Evolutionary conservation across 2,888 invertebrate genomes (phyloP), one percentile per base, ranked within the genome.

Genomic region (Dascillus cervinus): DNA sequence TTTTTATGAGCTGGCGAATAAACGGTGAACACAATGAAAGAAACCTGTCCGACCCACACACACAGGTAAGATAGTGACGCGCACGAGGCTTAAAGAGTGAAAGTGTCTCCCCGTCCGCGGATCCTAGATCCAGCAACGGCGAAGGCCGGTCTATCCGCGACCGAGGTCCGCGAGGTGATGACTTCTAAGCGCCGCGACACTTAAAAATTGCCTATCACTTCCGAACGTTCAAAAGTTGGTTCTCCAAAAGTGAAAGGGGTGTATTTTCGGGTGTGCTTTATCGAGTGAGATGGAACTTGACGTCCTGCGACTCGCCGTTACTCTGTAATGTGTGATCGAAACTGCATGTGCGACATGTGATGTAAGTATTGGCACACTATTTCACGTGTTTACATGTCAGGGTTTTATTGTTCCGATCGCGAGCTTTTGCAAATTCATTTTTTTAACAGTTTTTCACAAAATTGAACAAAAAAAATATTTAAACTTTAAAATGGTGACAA

Each of bases 371-470:
- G 44, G 42, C 45, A 47, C 37, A 46, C 40, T 32, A 41, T 41
- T n/a, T 50, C 48, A 42, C 50, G 47, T 48, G 49, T 49, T 43
- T 43, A 34, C 43, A 46, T 48, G 43, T 50, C 46, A 48, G 43
- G 50, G 47, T 37, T 40, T 37, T 38, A 31, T 36, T 44, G 39
- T 39, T 44, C 30, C 33, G n/a, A n/a, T n/a, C n/a, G 39, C 39
- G 35, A 32, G 39, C 41, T 41, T 35, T 38, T 35, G 39, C 31
- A 34, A 37, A n/a, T n/a, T n/a, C n/a, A n/a, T n/a, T n/a, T n/a
- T n/a, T n/a, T n/a, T n/a, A n/a, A n/a, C n/a, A n/a, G n/a, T n/a
- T n/a, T n/a, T n/a, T n/a, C n/a, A n/a, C n/a, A n/a, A n/a, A n/a
- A n/a, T n/a, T n/a, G n/a, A n/a, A n/a, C n/a, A n/a, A n/a, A n/a